phyloP scores from a whole-genome alignment of 2,113 vertebrate species.

The Etheostoma spectabile region DNA sequence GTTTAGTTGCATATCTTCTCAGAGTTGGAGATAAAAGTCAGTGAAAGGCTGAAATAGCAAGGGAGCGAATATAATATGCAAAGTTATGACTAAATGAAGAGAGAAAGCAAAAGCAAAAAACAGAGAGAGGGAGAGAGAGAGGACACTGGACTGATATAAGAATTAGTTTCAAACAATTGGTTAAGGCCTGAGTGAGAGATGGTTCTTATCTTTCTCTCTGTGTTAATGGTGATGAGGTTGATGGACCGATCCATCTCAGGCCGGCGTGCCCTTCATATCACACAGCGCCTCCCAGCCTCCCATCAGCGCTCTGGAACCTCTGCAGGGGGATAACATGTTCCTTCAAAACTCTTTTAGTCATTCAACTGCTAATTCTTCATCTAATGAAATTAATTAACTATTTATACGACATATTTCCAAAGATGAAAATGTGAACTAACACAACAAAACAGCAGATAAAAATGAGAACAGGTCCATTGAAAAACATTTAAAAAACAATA shows the following conservation, averaged over 20 bases:
- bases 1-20: background rate
- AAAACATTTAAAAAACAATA: background rate
- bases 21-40: background rate
- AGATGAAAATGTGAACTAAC: background rate
- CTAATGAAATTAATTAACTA: background rate
- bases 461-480: too few species aligned
- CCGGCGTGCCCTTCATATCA: conserved; percentile 16
- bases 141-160: conserved; percentile 31
- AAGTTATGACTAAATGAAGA: background rate
- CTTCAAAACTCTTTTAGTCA: background rate
- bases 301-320: conserved; percentile 5
- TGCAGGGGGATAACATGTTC: background rate
- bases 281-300: background rate
- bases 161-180: conserved; percentile 51
- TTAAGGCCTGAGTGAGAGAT: conserved; percentile 36
- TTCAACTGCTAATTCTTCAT: background rate
- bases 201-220: conserved; percentile 30
- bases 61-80: background rate
- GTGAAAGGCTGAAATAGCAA: background rate
- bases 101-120: background rate
- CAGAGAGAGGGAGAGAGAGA: too few species aligned
- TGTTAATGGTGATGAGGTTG: conserved; percentile 40
- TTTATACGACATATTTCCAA: background rate
- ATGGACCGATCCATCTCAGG: background rate
- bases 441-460: background rate